These are phyloP conservation scores for Tipula vernalis DNA, from an alignment of 2,888 invertebrate genomes.

Conservation along the genomic window DNA sequence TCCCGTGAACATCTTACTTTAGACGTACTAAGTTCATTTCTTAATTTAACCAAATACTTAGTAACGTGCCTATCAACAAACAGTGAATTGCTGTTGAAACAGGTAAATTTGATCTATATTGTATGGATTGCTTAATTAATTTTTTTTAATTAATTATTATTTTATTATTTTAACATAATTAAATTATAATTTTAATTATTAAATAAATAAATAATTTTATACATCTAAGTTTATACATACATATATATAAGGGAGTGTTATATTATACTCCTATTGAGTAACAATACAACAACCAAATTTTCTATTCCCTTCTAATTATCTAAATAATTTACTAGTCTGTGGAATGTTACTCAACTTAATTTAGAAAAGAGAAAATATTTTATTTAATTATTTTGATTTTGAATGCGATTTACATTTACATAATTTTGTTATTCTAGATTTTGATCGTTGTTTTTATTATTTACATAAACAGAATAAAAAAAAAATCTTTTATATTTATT, in stretches of 20 bases:
- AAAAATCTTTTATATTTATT: not conserved
- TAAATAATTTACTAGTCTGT: not conserved
- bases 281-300: not conserved
- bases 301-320: not conserved
- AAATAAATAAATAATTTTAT: not conserved
- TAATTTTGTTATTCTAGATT: not conserved
- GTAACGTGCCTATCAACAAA: constrained; percentile 88
- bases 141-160: not conserved
- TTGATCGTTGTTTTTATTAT: not conserved
- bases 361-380: not conserved
- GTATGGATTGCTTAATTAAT: not conserved
- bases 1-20: constrained; percentile 87
- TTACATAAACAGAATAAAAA: not conserved
- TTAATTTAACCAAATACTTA: constrained; percentile 82
- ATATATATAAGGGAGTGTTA: not conserved
- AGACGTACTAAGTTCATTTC: constrained; percentile 84
- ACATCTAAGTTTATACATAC: not conserved
- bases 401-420: not conserved
- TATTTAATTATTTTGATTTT: not conserved
- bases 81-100: constrained; percentile 80
- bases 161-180: not conserved
- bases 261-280: not conserved
- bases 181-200: not conserved
- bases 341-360: not conserved
- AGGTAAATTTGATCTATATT: constrained; percentile 45